phyloP scores from a whole-genome alignment of 2,113 vertebrate genomes.

The Hippocampus comes region DNA sequence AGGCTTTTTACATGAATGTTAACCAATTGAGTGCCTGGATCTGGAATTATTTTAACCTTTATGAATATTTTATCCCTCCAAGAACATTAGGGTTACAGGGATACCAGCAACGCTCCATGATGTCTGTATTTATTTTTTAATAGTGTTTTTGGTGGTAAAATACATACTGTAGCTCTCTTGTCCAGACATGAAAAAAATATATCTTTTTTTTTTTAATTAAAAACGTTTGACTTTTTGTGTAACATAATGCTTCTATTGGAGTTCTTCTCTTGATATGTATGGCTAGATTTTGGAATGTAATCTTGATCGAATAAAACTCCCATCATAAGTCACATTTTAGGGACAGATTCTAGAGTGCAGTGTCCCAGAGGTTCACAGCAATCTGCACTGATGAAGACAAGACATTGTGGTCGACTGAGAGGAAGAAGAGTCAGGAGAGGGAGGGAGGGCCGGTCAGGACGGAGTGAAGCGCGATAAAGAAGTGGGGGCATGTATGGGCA shows the following conservation, averaged over 20 bases:
- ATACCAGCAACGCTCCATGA: too few relatives aligned
- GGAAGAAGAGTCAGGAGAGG: conserved; percentile 45
- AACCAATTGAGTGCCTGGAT: too few relatives aligned
- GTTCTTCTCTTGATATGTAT: background rate
- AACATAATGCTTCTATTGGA: background rate
- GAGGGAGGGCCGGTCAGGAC: conserved; percentile 23
- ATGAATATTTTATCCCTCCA: too few relatives aligned
- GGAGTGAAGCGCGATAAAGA: conserved; percentile 30
- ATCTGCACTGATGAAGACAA: conserved; percentile 38
- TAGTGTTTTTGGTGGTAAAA: too few relatives aligned
- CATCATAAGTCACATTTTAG: conserved; percentile 17
- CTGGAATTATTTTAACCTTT: too few relatives aligned
- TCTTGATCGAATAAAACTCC: conserved; percentile 8
- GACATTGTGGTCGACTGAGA: conserved; percentile 42
- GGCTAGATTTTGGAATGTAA: background rate
- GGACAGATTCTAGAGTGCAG: conserved; percentile 2
- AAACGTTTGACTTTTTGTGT: background rate
- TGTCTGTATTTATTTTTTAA: too few relatives aligned
- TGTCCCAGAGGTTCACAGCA: conserved; percentile 24
- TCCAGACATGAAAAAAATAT: too few relatives aligned
- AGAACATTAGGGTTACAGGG: too few relatives aligned
- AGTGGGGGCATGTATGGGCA: conserved; percentile 46
- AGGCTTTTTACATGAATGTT: too few relatives aligned
- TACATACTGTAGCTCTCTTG: too few relatives aligned
- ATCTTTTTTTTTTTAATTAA: background rate